Percentiles rank a stretch among this genome's conserved stretches.
Evolutionary conservation across 2,888 invertebrate genomes (phyloP).

Genomic region (Cryptophagus acutangulus): DNA sequence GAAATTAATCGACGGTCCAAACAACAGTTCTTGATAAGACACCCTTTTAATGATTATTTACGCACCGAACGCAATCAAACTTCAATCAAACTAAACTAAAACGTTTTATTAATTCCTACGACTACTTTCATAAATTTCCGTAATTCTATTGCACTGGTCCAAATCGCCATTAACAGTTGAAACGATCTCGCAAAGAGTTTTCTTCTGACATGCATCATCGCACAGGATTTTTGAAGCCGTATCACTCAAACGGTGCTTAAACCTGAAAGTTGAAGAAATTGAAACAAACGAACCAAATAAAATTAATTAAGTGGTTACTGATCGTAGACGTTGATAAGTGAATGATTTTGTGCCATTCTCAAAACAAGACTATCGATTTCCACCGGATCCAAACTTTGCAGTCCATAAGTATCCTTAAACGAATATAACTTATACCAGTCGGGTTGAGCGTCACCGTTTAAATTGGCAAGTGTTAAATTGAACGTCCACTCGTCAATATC

Average conservation of each 20-base stretch:
- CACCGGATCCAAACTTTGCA: constrained; percentile 56
- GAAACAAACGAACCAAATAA: neutral
- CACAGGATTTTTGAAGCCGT: constrained; percentile 22
- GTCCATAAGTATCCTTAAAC: constrained; percentile 61
- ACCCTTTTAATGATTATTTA: no score
- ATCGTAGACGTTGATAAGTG: constrained; percentile 44
- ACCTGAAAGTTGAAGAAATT: constrained; percentile 14
- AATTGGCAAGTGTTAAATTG: constrained; percentile 70
- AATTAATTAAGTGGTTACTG: constrained; percentile 36
- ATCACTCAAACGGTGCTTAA: constrained; percentile 27
- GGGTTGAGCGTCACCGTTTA: constrained; percentile 51
- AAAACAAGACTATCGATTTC: constrained; percentile 60
- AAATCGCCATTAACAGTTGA: constrained; percentile 53
- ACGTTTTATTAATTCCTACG: no score
- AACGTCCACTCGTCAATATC: constrained; percentile 69
- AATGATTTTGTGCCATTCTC: constrained; percentile 54
- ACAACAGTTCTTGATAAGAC: no score
- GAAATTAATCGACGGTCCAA: no score
- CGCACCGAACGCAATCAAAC: no score
- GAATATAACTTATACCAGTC: constrained; percentile 70
- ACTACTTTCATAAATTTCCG: constrained; percentile 22
- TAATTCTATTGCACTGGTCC: constrained; percentile 39
- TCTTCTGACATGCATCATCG: constrained; percentile 33
- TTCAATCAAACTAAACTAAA: no score
- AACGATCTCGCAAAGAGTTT: constrained; percentile 52